Conservation (phyloP, 2,888 invertebrate species). For the Petrophora chlorosata region DNA sequence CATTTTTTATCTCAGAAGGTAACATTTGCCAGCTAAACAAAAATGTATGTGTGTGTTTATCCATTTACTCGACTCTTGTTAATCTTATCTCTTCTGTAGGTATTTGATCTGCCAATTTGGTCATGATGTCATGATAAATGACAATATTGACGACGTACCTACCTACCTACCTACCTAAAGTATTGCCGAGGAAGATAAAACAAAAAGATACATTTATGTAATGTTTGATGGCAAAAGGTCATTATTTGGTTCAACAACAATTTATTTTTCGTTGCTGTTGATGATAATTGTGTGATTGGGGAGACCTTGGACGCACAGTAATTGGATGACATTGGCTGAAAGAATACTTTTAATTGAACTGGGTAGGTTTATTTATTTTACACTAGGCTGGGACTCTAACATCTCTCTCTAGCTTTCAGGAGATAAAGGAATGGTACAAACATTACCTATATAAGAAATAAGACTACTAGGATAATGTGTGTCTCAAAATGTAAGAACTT, state of each 20-base stretch:
- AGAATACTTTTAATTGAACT: no score
- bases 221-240: conserved; percentile 10
- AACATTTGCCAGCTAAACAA: no score
- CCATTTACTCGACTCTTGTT: conserved; percentile 1
- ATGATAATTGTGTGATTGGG: conserved; percentile 25
- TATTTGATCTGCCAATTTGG: conserved; percentile 24
- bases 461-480: no score
- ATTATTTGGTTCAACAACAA: conserved; percentile 17
- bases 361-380: no score
- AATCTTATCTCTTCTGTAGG: conserved; percentile 27
- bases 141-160: no score
- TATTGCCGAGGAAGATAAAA: neutral
- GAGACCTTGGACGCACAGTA: conserved; percentile 25
- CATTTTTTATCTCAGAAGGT: no score
- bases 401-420: no score
- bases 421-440: no score
- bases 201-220: neutral
- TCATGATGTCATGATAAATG: conserved; percentile 22
- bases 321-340: conserved; percentile 10
- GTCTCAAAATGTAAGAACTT: no score
- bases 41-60: neutral
- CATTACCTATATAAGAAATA: no score
- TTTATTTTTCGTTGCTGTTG: conserved; percentile 21
- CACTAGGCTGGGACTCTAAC: no score
- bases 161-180: conserved; percentile 1